Evolutionary conservation across 2,113 vertebrate species (phyloP).

Genomic region (Pedionomus torquatus): DNA sequence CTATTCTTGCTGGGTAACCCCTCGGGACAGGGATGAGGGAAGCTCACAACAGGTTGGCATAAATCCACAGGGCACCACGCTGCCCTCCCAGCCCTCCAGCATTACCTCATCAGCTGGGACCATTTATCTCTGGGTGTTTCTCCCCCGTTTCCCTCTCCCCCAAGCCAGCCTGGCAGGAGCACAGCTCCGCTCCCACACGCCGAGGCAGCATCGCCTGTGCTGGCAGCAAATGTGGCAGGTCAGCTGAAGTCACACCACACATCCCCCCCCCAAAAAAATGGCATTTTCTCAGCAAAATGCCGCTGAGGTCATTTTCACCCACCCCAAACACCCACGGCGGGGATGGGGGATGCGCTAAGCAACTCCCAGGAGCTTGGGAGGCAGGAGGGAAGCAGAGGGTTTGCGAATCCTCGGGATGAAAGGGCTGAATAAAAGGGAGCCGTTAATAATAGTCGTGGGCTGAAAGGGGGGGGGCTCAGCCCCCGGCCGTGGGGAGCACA

Average conservation of each 20-base stretch:
- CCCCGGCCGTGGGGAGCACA: neutral
- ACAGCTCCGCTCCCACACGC: neutral
- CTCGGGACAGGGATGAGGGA: fast-evolving
- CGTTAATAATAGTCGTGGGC: neutral
- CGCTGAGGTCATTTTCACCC: neutral
- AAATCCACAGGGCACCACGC: neutral
- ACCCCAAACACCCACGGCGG: neutral
- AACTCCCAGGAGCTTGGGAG: neutral
- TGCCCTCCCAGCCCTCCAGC: neutral
- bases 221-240: neutral
- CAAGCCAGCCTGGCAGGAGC: neutral
- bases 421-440: conserved; percentile 26
- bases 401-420: neutral
- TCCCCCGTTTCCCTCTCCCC: neutral
- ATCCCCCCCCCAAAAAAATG: neutral
- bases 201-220: neutral
- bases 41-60: fast-evolving
- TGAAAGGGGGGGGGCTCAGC: neutral
- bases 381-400: neutral
- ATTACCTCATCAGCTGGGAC: neutral
- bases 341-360: neutral
- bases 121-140: neutral
- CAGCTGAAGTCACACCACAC: neutral
- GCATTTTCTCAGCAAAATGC: neutral
- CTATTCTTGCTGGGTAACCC: neutral